Evolutionary conservation across 2,797 vertebrate species (phyloP).

Genomic region (Sciurus carolinensis): DNA sequence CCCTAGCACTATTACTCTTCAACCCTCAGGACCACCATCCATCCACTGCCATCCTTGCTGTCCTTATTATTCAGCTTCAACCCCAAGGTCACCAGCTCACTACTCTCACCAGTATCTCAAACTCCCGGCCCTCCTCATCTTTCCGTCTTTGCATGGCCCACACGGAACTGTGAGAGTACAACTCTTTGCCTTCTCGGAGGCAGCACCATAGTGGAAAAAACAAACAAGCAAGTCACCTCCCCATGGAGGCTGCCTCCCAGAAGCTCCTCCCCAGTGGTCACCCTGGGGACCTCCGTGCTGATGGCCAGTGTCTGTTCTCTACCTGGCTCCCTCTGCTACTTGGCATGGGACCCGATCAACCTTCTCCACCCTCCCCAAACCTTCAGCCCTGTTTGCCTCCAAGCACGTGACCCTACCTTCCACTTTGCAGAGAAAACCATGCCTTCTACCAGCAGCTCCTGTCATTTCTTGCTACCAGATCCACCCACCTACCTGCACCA

Average conservation of each 20-base stretch:
- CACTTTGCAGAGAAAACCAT: not conserved
- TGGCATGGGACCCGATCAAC: not conserved
- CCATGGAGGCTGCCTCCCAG: not conserved
- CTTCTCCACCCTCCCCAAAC: not conserved
- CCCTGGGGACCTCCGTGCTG: not conserved
- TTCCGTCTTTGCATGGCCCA: not conserved
- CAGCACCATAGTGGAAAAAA: not conserved
- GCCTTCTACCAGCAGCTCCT: not conserved
- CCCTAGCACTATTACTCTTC: not conserved
- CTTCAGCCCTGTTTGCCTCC: not conserved
- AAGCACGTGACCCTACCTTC: not conserved
- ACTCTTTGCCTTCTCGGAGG: not conserved
- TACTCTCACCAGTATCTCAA: not conserved
- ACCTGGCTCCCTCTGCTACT: not conserved
- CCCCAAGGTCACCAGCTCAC: not conserved
- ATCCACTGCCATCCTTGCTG: not conserved
- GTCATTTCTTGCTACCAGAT: not conserved
- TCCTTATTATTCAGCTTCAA: not conserved
- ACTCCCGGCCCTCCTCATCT: not conserved
- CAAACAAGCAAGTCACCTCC: not conserved
- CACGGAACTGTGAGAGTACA: not conserved
- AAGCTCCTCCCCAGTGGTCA: not conserved
- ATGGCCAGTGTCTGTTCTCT: slow-evolving; percentile 1
- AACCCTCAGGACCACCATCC: not conserved
- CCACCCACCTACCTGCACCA: accelerated